Evolutionary conservation across 2,888 invertebrate species (phyloP).

Genomic region (Mimumesa dahlbomi): DNA sequence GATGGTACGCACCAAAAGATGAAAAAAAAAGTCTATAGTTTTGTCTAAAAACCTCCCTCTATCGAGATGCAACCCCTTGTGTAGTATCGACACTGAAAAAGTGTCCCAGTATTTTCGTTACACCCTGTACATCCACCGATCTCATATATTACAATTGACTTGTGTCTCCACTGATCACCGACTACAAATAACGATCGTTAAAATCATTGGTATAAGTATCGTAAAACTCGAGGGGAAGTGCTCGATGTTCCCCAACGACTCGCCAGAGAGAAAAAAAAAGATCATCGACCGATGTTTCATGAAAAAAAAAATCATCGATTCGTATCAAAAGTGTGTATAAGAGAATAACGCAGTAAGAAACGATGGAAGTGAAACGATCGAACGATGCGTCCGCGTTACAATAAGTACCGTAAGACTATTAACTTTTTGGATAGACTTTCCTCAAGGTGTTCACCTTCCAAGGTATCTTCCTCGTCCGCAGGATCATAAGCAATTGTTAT

Average conservation of each 20-base stretch:
- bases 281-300: no score
- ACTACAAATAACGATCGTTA: constrained; percentile 28
- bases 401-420: constrained; percentile 27
- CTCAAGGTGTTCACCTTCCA: constrained; percentile 52
- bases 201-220: constrained; percentile 51
- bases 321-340: constrained; percentile 49
- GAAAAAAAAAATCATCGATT: no score
- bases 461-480: constrained; percentile 65
- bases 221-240: constrained; percentile 43
- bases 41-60: no score
- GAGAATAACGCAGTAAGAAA: constrained; percentile 25
- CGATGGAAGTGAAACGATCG: no score
- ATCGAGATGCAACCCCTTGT: no score
- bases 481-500: constrained; percentile 75
- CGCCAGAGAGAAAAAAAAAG: not conserved
- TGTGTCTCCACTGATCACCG: constrained; percentile 11
- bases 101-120: no score
- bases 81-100: no score
- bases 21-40: no score
- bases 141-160: constrained; percentile 48
- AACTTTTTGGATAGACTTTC: constrained; percentile 56
- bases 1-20: no score
- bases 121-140: not conserved
- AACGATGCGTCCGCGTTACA: not conserved
- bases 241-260: constrained; percentile 16